These are phyloP conservation scores for Drosophila repleta DNA, from an alignment of 1,140 invertebrate genomes.

Conservation along the genomic window DNA sequence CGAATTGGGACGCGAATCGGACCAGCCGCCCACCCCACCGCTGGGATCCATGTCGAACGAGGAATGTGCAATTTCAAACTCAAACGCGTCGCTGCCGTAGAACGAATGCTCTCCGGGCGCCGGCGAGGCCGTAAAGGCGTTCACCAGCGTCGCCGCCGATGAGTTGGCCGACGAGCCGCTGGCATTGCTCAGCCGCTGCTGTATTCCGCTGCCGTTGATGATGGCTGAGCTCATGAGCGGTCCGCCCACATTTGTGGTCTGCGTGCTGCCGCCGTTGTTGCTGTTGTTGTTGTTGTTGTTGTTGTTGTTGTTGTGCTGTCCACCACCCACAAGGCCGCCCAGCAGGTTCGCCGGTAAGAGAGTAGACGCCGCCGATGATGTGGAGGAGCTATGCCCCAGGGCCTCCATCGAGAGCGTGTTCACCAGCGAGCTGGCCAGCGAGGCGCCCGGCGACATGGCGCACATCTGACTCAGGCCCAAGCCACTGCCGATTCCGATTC, in stretches of 20 bases:
- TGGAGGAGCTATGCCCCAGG: slow-evolving; percentile 53
- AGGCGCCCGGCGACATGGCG: slow-evolving; percentile 72
- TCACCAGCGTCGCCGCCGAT: slow-evolving; percentile 64
- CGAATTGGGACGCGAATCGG: slow-evolving; percentile 80
- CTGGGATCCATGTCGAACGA: slow-evolving; percentile 79
- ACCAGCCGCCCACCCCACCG: slow-evolving; percentile 74
- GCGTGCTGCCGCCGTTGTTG: slow-evolving; percentile 84
- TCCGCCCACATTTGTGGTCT: slow-evolving; percentile 85
- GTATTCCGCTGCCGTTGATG: slow-evolving; percentile 86
- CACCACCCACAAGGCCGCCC: slow-evolving; percentile 79
- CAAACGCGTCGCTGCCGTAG: slow-evolving; percentile 71
- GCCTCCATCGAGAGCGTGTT: slow-evolving; percentile 74
- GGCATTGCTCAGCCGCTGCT: slow-evolving; percentile 57
- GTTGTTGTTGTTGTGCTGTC: slow-evolving; percentile 56
- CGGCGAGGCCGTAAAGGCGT: slow-evolving; percentile 69
- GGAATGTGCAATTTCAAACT: slow-evolving; percentile 83
- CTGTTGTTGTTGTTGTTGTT: slow-evolving; percentile 77
- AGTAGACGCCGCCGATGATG: slow-evolving; percentile 44
- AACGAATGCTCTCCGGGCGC: slow-evolving; percentile 67
- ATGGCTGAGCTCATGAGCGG: slow-evolving; percentile 88
- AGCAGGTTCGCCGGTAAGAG: slow-evolving; percentile 63
- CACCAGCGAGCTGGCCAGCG: slow-evolving; percentile 69
- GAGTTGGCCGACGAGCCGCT: slow-evolving; percentile 63
- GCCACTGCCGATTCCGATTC: background rate
- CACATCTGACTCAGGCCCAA: slow-evolving; percentile 55